These are phyloP conservation scores for Aphodius granarius DNA, from an alignment of 2,888 invertebrate species.

Conservation along the genomic window DNA sequence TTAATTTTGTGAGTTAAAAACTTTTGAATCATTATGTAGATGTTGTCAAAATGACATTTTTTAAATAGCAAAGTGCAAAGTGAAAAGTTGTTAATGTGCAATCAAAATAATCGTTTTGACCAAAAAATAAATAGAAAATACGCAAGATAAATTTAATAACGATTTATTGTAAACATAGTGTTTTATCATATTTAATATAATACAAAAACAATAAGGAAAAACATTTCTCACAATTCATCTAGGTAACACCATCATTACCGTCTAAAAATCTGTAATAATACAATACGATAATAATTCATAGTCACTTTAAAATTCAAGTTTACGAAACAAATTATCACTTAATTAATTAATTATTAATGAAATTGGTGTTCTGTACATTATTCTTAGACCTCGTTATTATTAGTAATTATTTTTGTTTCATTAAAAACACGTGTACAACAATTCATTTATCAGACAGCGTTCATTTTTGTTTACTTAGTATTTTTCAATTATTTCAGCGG, in stretches of 20 bases:
- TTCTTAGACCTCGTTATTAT: constrained; percentile 36
- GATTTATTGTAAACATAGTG: constrained; percentile 48
- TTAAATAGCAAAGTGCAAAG: too few species aligned
- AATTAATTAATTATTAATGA: constrained; percentile 37
- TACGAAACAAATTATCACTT: constrained; percentile 20
- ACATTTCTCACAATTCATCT: constrained; percentile 29
- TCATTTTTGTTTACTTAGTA: constrained; percentile 23
- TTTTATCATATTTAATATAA: constrained; percentile 38
- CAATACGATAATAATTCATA: background rate
- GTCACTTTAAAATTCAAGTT: background rate
- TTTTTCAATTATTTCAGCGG: background rate
- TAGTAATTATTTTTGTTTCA: constrained; percentile 21
- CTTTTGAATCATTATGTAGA: too few species aligned
- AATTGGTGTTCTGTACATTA: constrained; percentile 56
- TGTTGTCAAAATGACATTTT: too few species aligned
- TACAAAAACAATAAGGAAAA: constrained; percentile 37
- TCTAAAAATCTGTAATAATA: constrained; percentile 12
- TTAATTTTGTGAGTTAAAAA: too few species aligned
- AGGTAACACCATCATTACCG: constrained; percentile 20
- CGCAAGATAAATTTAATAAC: constrained; percentile 39
- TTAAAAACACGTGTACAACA: constrained; percentile 51
- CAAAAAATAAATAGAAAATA: constrained; percentile 16
- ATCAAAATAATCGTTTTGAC: too few species aligned
- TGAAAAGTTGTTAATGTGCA: too few species aligned
- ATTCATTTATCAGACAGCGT: constrained; percentile 47